phyloP scores from a whole-genome alignment of 2,797 vertebrate species.

The Sebastes elongatus region DNA sequence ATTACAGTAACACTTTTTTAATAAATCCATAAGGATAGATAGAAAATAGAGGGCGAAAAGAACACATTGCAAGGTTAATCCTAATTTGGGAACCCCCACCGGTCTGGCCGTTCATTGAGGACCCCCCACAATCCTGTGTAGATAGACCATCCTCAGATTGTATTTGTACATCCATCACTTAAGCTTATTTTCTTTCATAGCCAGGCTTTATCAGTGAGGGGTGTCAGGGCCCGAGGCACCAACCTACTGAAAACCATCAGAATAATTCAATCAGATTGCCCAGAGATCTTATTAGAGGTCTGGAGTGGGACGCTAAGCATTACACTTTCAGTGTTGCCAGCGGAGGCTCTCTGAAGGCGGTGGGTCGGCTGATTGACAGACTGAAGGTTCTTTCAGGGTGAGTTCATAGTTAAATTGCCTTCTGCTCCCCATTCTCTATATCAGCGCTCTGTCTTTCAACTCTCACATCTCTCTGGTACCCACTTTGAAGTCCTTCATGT shows the following conservation, averaged over 20 bases:
- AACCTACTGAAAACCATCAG: slow-evolving; percentile 75
- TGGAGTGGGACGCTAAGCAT: slow-evolving; percentile 62
- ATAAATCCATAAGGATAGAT: not conserved
- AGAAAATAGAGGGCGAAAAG: not conserved
- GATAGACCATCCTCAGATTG: slow-evolving; percentile 34
- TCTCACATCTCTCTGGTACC: slow-evolving; percentile 26
- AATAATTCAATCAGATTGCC: slow-evolving; percentile 82
- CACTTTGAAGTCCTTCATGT: slow-evolving; percentile 40
- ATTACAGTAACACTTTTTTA: not conserved
- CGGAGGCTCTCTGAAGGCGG: slow-evolving; percentile 58
- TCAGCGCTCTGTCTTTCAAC: slow-evolving; percentile 41
- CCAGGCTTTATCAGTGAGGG: slow-evolving; percentile 54
- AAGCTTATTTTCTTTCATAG: slow-evolving; percentile 59
- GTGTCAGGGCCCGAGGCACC: slow-evolving; percentile 53
- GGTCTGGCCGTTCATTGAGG: not conserved
- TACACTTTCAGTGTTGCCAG: slow-evolving; percentile 66
- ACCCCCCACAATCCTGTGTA: slow-evolving; percentile 22
- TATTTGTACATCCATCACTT: slow-evolving; percentile 51
- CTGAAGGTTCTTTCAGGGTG: slow-evolving; percentile 68
- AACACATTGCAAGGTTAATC: slow-evolving; percentile 19
- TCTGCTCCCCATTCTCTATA: slow-evolving; percentile 48
- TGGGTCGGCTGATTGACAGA: slow-evolving; percentile 73
- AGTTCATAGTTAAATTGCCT: slow-evolving; percentile 66
- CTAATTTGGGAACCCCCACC: not conserved
- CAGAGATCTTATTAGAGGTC: slow-evolving; percentile 81